A percentile compares a stretch with the other conserved stretches of the same genome.
These are phyloP conservation scores for Diorhabda carinulata DNA, from an alignment of 1,140 invertebrate species.

Conservation along the genomic window DNA sequence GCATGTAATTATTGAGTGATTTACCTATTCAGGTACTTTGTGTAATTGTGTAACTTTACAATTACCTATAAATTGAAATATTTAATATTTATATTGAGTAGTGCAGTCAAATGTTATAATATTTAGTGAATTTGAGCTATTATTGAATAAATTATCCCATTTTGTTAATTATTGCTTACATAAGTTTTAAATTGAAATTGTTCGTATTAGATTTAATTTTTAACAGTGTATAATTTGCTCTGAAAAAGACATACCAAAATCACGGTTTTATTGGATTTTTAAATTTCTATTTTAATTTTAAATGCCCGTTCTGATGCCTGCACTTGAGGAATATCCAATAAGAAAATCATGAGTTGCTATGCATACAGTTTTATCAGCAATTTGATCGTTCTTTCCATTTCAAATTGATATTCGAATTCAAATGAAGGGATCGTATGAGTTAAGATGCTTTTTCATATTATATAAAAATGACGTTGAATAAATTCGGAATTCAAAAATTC, in stretches of 20 bases:
- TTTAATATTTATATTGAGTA: too few relatives aligned
- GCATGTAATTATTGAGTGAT: too few relatives aligned
- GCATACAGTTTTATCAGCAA: conserved; percentile 14
- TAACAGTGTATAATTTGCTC: conserved; percentile 9
- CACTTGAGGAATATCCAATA: conserved; percentile 13
- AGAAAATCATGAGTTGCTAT: conserved; percentile 10
- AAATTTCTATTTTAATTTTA: conserved; percentile 23
- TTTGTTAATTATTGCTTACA: too few relatives aligned
- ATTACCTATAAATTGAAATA: too few relatives aligned
- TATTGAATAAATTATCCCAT: too few relatives aligned
- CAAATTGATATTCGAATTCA: conserved; percentile 1
- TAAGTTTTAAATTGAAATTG: too few relatives aligned
- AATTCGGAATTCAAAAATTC: too few relatives aligned
- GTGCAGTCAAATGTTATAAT: too few relatives aligned
- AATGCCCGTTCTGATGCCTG: conserved; percentile 3
- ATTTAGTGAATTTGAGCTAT: too few relatives aligned
- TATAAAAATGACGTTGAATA: neutral
- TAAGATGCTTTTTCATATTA: neutral
- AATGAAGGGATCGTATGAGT: neutral
- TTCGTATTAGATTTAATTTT: neutral
- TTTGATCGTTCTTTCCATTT: conserved; percentile 11
- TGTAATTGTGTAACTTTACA: too few relatives aligned
- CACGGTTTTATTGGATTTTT: conserved; percentile 23
- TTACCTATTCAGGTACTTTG: too few relatives aligned
- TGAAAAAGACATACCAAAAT: conserved; percentile 15